Evolutionary conservation across 2,888 invertebrate species (phyloP).

Genomic region (Aradus depressus): DNA sequence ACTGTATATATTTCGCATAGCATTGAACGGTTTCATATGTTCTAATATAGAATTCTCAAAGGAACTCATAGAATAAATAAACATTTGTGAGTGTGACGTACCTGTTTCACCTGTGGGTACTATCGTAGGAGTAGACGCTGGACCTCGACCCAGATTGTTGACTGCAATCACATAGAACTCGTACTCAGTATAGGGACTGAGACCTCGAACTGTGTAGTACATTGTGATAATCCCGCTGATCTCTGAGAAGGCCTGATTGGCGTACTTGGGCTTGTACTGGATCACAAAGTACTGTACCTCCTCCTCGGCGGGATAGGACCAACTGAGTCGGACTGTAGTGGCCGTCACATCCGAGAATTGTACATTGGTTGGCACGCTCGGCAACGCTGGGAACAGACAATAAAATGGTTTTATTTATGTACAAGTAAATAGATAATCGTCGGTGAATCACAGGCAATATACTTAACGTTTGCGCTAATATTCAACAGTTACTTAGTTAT

Average conservation of each 20-base stretch:
- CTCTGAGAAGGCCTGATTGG: slow-evolving; percentile 82
- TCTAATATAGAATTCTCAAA: no score
- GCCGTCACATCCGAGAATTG: slow-evolving; percentile 88
- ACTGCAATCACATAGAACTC: slow-evolving; percentile 93
- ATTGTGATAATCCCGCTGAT: slow-evolving; percentile 86
- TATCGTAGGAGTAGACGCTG: slow-evolving; percentile 74
- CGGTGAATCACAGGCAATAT: background rate
- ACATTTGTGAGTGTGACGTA: no score
- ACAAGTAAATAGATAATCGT: background rate
- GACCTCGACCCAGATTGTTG: slow-evolving; percentile 86
- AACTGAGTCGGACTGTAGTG: slow-evolving; percentile 80
- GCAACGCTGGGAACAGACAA: slow-evolving; percentile 68
- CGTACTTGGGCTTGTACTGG: slow-evolving; percentile 91
- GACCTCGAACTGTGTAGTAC: slow-evolving; percentile 79
- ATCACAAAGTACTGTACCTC: slow-evolving; percentile 94
- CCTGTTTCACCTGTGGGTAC: slow-evolving; percentile 96
- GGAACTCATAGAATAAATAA: no score
- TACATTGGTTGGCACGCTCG: slow-evolving; percentile 81
- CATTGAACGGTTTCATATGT: no score
- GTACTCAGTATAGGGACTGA: slow-evolving; percentile 91
- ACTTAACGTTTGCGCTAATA: no score
- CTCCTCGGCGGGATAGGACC: slow-evolving; percentile 81
- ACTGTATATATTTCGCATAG: no score
- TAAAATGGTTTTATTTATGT: no score
- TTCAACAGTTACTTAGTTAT: no score